These are phyloP conservation scores for Porites lutea DNA, from an alignment of 64 coral and sea anemone genomes.

Conservation along the genomic window DNA sequence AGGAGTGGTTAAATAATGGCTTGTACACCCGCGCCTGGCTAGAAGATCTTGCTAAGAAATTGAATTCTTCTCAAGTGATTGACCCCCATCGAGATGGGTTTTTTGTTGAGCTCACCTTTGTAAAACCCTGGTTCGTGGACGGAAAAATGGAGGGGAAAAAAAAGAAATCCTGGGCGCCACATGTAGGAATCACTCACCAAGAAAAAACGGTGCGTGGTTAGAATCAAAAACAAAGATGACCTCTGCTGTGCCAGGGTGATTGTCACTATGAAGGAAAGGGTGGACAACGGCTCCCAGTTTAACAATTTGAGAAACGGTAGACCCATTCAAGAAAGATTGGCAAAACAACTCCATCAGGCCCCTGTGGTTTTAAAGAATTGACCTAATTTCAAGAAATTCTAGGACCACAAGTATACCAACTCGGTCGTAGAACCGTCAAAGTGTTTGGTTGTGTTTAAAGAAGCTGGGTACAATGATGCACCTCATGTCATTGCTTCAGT, in stretches of 20 bases:
- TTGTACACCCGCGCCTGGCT: too few relatives aligned
- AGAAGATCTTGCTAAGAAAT: too few relatives aligned
- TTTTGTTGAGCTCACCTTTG: too few relatives aligned
- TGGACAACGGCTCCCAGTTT: background rate
- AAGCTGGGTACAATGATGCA: too few relatives aligned
- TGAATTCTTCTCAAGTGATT: too few relatives aligned
- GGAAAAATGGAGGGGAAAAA: too few relatives aligned
- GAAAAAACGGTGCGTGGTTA: background rate
- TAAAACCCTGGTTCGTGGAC: too few relatives aligned
- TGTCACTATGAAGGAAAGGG: background rate
- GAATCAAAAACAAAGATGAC: slow-evolving; percentile 6
- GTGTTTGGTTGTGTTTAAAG: too few relatives aligned
- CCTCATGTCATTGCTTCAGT: too few relatives aligned
- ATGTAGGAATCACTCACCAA: background rate
- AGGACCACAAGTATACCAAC: background rate
- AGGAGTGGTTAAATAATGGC: too few relatives aligned
- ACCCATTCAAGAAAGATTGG: background rate
- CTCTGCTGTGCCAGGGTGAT: background rate
- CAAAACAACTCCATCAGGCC: background rate
- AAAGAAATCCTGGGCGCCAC: too few relatives aligned
- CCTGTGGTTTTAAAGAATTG: background rate
- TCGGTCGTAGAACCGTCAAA: background rate
- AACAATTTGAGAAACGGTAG: background rate
- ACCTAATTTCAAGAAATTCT: background rate
- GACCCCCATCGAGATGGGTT: too few relatives aligned